Evolutionary conservation across 2,113 vertebrate genomes (phyloP).

Genomic region (Setophaga petechia): DNA sequence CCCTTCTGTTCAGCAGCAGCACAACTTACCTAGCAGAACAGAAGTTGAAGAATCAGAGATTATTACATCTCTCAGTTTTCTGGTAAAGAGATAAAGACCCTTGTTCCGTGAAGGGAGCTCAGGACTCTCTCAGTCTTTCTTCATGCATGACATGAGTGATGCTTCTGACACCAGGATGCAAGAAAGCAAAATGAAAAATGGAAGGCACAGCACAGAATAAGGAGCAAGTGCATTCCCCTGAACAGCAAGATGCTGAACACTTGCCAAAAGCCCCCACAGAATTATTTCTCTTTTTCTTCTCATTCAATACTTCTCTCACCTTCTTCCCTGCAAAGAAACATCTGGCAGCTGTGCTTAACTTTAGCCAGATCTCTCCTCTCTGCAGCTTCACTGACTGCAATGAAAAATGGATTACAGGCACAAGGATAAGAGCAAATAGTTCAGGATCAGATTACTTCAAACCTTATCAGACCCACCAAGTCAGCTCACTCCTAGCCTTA

Average conservation of each 20-base stretch:
- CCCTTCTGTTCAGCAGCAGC: background rate
- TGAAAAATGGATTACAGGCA: conserved; percentile 6
- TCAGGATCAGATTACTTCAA: conserved; percentile 24
- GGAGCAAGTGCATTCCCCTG: background rate
- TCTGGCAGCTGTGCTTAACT: background rate
- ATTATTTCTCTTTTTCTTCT: background rate
- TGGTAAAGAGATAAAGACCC: background rate
- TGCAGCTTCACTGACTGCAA: background rate
- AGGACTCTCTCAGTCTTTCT: background rate
- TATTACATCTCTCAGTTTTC: background rate
- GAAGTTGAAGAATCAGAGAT: conserved; percentile 7
- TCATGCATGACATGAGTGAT: background rate
- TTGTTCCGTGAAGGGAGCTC: background rate
- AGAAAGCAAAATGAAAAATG: conserved; percentile 32
- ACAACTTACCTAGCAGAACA: background rate
- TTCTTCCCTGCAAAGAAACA: background rate
- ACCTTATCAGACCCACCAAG: background rate
- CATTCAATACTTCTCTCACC: background rate
- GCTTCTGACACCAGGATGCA: background rate
- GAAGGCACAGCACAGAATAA: background rate
- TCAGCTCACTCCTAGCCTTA: background rate
- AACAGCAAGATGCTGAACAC: background rate
- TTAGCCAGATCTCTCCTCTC: conserved; percentile 3
- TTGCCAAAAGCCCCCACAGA: background rate
- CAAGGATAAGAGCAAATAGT: background rate